Evolutionary conservation across 1,140 invertebrate genomes (phyloP).

Genomic region (Drosophila tani): DNA sequence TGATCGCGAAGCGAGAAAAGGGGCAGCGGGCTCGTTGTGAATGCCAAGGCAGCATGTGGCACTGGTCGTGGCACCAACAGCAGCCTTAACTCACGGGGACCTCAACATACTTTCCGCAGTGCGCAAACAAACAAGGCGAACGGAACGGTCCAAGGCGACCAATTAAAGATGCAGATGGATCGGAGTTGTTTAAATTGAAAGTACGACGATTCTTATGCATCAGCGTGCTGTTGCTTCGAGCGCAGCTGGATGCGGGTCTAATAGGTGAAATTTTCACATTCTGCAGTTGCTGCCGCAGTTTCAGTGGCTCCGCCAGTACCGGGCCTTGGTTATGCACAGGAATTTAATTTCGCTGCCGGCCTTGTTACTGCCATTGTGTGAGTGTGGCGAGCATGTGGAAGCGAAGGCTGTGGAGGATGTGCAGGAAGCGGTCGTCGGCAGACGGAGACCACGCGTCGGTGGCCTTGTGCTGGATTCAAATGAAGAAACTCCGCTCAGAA

Average conservation of each 20-base stretch:
- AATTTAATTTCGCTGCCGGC: constrained; percentile 81
- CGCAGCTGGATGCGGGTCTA: constrained; percentile 65
- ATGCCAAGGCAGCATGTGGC: constrained; percentile 30
- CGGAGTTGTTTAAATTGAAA: constrained; percentile 80
- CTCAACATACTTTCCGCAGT: constrained; percentile 56
- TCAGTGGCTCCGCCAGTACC: constrained; percentile 35
- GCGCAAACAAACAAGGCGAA: constrained; percentile 55
- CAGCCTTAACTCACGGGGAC: constrained; percentile 1
- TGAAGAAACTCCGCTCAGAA: constrained; percentile 71
- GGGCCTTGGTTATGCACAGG: constrained; percentile 73
- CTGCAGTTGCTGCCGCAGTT: constrained; percentile 3
- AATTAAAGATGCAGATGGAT: constrained; percentile 82
- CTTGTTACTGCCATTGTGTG: constrained; percentile 69
- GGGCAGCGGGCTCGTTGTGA: constrained; percentile 35
- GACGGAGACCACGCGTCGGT: constrained; percentile 47
- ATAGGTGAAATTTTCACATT: constrained; percentile 75
- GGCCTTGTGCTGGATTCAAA: constrained; percentile 81
- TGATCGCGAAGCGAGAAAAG: constrained; percentile 2
- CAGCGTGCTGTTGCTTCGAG: constrained; percentile 52
- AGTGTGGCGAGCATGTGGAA: constrained; percentile 2
- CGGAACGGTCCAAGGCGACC: constrained; percentile 60
- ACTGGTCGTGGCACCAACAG: not conserved
- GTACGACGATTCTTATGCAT: constrained; percentile 80
- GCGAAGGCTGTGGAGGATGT: constrained; percentile 8
- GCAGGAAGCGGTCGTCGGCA: constrained; percentile 28